These are phyloP conservation scores for Koerneria pararmatus DNA, from an alignment of 2,888 invertebrate genomes.

Conservation along the genomic window DNA sequence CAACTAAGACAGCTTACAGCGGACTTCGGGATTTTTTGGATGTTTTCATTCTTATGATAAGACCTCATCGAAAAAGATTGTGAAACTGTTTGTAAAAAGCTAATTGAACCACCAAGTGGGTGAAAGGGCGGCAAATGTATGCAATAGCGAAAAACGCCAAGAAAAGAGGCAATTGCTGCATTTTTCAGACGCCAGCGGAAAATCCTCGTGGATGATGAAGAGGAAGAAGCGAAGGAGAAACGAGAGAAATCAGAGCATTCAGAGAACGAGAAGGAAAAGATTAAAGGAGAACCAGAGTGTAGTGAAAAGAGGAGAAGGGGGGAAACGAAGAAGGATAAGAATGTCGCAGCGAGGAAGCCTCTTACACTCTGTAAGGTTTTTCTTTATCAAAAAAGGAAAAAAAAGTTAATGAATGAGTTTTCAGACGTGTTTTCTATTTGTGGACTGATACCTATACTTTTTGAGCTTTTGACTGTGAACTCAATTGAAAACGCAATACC, in stretches of 20 bases:
- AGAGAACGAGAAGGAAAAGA: slow-evolving; percentile 7
- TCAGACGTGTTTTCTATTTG: too few species aligned
- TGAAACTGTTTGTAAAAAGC: background rate
- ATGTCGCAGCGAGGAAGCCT: background rate
- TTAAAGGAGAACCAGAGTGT: background rate
- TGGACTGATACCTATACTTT: too few species aligned
- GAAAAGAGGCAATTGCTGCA: background rate
- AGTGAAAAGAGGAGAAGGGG: slow-evolving; percentile 6
- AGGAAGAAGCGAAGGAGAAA: background rate
- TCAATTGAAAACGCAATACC: too few species aligned
- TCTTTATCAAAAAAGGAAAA: too few species aligned
- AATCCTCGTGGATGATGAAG: slow-evolving; percentile 16
- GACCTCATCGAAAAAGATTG: background rate
- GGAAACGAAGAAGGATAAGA: slow-evolving; percentile 3
- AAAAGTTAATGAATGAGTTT: too few species aligned
- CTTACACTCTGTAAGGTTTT: too few species aligned
- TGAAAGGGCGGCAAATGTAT: too few species aligned
- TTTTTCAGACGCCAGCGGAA: slow-evolving; percentile 15
- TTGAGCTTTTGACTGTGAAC: too few species aligned
- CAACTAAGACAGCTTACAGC: too few species aligned
- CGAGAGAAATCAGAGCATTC: slow-evolving; percentile 1
- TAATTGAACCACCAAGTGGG: background rate
- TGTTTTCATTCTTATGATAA: background rate
- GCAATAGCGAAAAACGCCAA: too few species aligned
- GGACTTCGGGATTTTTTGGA: too few species aligned